phyloP scores from a whole-genome alignment of 2,888 invertebrate genomes.

The Caenorhabditis drosophilae region DNA sequence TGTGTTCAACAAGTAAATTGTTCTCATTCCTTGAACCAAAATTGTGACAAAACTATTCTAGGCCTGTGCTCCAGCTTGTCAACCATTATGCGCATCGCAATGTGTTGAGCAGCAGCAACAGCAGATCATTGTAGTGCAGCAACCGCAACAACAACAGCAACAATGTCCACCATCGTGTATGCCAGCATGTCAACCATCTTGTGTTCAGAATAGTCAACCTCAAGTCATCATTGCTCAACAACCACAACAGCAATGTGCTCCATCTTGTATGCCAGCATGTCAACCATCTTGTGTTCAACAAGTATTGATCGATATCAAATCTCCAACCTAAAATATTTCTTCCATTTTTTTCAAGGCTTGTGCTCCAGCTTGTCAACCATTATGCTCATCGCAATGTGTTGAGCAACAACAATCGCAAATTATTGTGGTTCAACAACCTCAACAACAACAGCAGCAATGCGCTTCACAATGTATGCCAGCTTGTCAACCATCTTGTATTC shows the following conservation, averaged over 20 bases:
- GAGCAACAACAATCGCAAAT: constrained; percentile 42
- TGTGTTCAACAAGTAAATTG: constrained; percentile 36
- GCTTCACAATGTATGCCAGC: constrained; percentile 52
- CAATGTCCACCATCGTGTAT: constrained; percentile 48
- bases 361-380: constrained; percentile 57
- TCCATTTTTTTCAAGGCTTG: constrained; percentile 44
- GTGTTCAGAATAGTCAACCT: constrained; percentile 35
- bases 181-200: constrained; percentile 50
- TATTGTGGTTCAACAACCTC: constrained; percentile 45
- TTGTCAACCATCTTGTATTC: constrained; percentile 45
- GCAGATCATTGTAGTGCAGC: constrained; percentile 45
- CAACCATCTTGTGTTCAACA: constrained; percentile 52
- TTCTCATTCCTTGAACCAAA: too few species aligned
- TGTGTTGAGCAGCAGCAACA: constrained; percentile 46
- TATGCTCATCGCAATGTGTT: constrained; percentile 53
- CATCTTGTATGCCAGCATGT: constrained; percentile 60
- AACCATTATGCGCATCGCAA: constrained; percentile 42
- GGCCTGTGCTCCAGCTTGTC: constrained; percentile 48
- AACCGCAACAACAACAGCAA: constrained; percentile 42
- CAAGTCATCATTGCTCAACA: constrained; percentile 47
- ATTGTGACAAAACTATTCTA: constrained; percentile 9
- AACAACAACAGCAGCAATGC: constrained; percentile 46
- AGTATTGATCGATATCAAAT: too few species aligned
- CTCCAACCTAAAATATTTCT: too few species aligned
- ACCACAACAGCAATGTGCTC: constrained; percentile 41